A percentile compares a stretch with the other conserved stretches of the same genome.
phyloP scores from a whole-genome alignment of 2,888 invertebrate genomes.

The Furcula furcula region DNA sequence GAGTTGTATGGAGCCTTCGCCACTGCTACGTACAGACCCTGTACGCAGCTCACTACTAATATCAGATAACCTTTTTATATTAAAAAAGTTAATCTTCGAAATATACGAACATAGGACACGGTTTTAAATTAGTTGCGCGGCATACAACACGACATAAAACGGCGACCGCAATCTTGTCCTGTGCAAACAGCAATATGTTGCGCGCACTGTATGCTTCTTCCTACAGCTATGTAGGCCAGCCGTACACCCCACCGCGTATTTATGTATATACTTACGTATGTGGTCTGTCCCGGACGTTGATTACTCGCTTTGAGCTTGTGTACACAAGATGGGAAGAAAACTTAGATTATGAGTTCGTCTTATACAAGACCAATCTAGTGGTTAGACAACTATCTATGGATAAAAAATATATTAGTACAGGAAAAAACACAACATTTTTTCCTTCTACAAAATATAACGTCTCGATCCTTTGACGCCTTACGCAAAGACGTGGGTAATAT shows the following conservation, averaged over 20 bases:
- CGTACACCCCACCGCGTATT: conserved; percentile 9
- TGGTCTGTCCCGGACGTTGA: conserved; percentile 8
- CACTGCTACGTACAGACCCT: too few species aligned
- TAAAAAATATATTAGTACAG: too few species aligned
- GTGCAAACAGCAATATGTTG: conserved; percentile 34
- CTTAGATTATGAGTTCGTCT: neutral
- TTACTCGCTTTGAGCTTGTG: conserved; percentile 19
- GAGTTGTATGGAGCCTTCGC: too few species aligned
- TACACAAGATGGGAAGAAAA: conserved; percentile 8
- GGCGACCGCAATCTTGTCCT: conserved; percentile 24
- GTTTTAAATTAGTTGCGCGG: neutral
- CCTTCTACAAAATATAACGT: too few species aligned
- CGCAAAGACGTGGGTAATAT: too few species aligned
- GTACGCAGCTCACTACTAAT: too few species aligned
- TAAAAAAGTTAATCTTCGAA: too few species aligned
- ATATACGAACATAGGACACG: neutral
- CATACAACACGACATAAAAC: neutral
- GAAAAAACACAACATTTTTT: too few species aligned
- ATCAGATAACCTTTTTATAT: too few species aligned
- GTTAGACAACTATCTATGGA: too few species aligned
- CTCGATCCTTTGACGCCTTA: too few species aligned
- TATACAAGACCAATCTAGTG: too few species aligned
- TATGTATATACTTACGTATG: conserved; percentile 15
- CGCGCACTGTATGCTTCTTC: conserved; percentile 8
- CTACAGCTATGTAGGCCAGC: conserved; percentile 5